Evolutionary conservation across 2,797 vertebrate genomes (phyloP).

Genomic region (Sardinella longiceps): DNA sequence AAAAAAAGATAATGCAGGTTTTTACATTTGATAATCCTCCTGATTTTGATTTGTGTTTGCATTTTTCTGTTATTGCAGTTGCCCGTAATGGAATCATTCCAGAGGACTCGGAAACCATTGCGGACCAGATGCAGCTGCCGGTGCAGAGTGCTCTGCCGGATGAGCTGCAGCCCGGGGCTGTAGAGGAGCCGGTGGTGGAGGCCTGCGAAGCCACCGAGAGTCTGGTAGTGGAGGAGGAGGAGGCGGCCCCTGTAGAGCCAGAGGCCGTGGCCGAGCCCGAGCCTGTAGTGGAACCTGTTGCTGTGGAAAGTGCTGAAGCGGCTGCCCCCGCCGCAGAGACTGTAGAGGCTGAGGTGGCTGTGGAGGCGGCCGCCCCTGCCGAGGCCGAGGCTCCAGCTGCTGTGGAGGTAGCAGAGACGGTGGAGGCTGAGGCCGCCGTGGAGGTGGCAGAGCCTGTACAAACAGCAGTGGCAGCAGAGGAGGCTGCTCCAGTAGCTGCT

Average conservation of each 20-base stretch:
- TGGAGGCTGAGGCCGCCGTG: slow-evolving; percentile 38
- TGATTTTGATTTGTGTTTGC: not conserved
- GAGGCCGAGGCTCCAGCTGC: not conserved
- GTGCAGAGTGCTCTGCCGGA: slow-evolving; percentile 67
- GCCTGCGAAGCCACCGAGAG: not conserved
- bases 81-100: slow-evolving; percentile 63
- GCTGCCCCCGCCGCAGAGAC: slow-evolving; percentile 36
- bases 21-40: not conserved
- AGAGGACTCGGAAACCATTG: slow-evolving; percentile 69
- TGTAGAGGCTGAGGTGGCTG: slow-evolving; percentile 42
- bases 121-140: slow-evolving; percentile 75
- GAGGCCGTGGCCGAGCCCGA: slow-evolving; percentile 31
- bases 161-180: slow-evolving; percentile 52
- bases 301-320: not conserved
- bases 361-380: slow-evolving; percentile 11
- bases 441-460: slow-evolving; percentile 39
- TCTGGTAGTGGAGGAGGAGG: slow-evolving; percentile 21
- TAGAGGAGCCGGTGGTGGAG: not conserved
- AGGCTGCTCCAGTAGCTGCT: not conserved
- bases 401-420: slow-evolving; percentile 39
- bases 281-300: not conserved
- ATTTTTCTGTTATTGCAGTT: slow-evolving; percentile 46
- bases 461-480: slow-evolving; percentile 33
- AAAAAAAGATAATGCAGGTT: too few relatives aligned
- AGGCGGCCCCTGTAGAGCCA: slow-evolving; percentile 40